phyloP scores from a whole-genome alignment of 1,140 invertebrate species.

The Lepidostoma basale region DNA sequence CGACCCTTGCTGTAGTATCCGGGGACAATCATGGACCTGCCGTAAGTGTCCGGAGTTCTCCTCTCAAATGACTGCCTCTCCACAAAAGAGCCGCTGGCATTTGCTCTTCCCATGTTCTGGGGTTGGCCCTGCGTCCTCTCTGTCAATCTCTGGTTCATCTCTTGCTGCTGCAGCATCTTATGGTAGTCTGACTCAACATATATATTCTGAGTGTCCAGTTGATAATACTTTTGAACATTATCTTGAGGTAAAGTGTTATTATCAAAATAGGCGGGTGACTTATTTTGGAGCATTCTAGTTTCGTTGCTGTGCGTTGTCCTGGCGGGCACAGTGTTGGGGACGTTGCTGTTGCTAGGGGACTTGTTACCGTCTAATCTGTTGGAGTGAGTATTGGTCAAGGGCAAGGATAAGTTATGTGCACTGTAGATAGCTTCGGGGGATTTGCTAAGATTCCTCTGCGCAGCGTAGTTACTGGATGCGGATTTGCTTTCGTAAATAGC shows the following conservation, averaged over 20 bases:
- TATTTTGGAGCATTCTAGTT: constrained; percentile 36
- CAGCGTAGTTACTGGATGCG: constrained; percentile 35
- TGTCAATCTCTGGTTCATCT: constrained; percentile 33
- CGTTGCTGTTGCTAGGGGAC: constrained; percentile 43
- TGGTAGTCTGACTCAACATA: constrained; percentile 36
- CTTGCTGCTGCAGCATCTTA: constrained; percentile 48
- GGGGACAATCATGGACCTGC: constrained; percentile 65
- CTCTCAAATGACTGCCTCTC: constrained; percentile 64
- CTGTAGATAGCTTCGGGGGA: constrained; percentile 49
- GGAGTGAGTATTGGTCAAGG: constrained; percentile 53
- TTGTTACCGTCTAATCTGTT: constrained; percentile 55
- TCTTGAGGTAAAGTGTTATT: constrained; percentile 56
- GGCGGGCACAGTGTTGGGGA: constrained; percentile 15
- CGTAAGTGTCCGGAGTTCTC: constrained; percentile 82
- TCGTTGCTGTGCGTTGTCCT: constrained; percentile 20
- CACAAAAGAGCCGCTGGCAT: not conserved
- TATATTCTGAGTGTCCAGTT: constrained; percentile 41
- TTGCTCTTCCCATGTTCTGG: constrained; percentile 25
- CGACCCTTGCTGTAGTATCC: constrained; percentile 56
- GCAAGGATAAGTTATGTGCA: constrained; percentile 55
- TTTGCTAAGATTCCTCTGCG: constrained; percentile 36
- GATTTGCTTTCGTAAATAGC: constrained; percentile 40
- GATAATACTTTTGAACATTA: constrained; percentile 47
- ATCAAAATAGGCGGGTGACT: constrained; percentile 56
- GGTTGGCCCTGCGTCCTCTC: constrained; percentile 28